Percentiles rank a stretch among this genome's conserved stretches.
Evolutionary conservation across 2,113 vertebrate species (phyloP).

Genomic region (Oxyruncus cristatus): DNA sequence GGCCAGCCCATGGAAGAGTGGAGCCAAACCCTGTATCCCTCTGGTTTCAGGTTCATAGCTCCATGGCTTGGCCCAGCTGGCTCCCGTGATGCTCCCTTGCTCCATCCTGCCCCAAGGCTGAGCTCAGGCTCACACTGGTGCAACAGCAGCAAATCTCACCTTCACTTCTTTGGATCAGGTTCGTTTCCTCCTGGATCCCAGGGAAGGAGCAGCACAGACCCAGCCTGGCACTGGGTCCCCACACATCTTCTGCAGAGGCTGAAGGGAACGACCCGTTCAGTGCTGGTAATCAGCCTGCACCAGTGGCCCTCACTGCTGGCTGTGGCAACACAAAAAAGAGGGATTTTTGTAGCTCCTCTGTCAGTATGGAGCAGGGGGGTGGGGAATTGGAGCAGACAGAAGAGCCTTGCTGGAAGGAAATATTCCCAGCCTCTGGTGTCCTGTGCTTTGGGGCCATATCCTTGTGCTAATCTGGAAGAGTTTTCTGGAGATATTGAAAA

Average conservation of each 20-base stretch:
- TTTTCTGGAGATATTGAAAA: slow-evolving; percentile 24
- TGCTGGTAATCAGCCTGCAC: neutral
- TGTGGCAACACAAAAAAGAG: neutral
- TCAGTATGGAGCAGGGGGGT: neutral
- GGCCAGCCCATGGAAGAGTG: neutral
- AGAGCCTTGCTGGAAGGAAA: neutral
- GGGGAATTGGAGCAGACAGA: neutral
- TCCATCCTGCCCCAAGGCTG: neutral
- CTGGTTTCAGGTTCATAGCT: neutral
- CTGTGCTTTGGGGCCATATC: neutral
- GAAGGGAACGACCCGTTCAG: neutral
- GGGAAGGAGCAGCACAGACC: neutral
- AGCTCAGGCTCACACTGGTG: neutral
- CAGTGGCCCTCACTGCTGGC: fast-evolving
- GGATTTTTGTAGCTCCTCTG: neutral
- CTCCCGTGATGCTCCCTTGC: neutral
- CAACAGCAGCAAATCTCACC: neutral
- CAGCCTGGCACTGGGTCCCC: neutral
- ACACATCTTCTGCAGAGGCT: fast-evolving
- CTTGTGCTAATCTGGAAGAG: slow-evolving; percentile 15
- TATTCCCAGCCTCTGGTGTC: neutral
- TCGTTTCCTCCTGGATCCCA: neutral
- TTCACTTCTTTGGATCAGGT: neutral
- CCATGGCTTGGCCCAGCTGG: neutral
- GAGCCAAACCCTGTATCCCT: neutral